Conservation (phyloP, 2,113 vertebrate species). For the Dendrocopos noguchii region DNA sequence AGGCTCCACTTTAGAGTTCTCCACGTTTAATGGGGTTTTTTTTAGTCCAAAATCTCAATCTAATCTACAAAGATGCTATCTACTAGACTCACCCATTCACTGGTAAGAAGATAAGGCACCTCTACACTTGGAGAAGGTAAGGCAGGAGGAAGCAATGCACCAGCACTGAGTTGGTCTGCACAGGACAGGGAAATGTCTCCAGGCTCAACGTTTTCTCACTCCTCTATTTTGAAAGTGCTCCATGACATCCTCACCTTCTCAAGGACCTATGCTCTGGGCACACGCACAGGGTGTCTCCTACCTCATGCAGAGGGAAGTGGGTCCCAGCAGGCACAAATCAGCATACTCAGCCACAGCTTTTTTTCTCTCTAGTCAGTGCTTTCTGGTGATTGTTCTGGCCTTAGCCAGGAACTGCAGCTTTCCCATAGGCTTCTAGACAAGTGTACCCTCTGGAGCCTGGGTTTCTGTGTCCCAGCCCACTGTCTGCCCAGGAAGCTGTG, state of each 20-base stretch:
- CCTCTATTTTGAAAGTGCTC: neutral
- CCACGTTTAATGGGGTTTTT: neutral
- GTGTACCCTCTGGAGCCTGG: neutral
- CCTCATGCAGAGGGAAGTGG: neutral
- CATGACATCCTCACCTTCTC: neutral
- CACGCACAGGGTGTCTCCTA: neutral
- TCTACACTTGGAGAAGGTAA: neutral
- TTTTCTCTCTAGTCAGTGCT: neutral
- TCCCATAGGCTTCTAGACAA: fast-evolving
- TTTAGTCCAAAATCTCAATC: neutral
- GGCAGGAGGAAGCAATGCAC: neutral
- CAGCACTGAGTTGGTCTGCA: neutral
- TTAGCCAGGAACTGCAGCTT: neutral
- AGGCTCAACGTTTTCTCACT: neutral
- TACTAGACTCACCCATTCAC: neutral
- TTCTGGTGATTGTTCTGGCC: neutral
- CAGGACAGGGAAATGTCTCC: neutral
- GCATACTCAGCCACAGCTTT: neutral
- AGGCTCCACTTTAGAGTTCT: constrained; percentile 19
- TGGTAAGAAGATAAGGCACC: neutral
- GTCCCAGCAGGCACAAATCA: neutral
- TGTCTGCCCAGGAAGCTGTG: fast-evolving
- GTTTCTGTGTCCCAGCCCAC: neutral
- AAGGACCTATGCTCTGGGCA: neutral
- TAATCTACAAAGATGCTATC: constrained; percentile 14